A percentile compares a stretch with the other conserved stretches of the same genome.
Evolutionary conservation across 2,797 vertebrate species (phyloP).

Genomic region (Cercopithecus petaurista): DNA sequence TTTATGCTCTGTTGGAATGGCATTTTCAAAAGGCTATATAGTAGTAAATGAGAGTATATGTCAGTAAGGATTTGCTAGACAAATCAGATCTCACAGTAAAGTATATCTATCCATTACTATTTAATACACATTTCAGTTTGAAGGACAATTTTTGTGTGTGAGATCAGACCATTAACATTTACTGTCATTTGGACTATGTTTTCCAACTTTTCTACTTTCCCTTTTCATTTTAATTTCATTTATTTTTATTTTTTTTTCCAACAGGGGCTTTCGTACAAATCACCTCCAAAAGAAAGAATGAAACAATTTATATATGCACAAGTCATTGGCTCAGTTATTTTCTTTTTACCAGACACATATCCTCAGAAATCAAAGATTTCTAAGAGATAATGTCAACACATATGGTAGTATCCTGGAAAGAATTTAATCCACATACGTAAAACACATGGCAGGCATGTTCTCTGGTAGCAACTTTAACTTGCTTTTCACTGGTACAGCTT

Average conservation of each 20-base stretch:
- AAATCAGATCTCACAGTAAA: slow-evolving; percentile 87
- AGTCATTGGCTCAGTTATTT: neutral
- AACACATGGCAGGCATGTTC: neutral
- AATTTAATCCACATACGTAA: neutral
- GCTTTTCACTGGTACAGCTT: neutral
- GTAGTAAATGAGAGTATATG: slow-evolving; percentile 86
- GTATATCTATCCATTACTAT: slow-evolving; percentile 86
- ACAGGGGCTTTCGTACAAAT: slow-evolving; percentile 52
- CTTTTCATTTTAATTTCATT: slow-evolving; percentile 66
- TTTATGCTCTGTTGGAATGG: slow-evolving; percentile 87
- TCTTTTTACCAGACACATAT: neutral
- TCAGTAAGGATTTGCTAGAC: slow-evolving; percentile 87
- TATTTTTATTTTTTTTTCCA: slow-evolving; percentile 42
- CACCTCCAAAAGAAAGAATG: slow-evolving; percentile 60
- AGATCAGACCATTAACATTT: slow-evolving; percentile 86
- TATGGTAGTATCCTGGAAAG: neutral
- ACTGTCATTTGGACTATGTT: slow-evolving; percentile 82
- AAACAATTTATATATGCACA: slow-evolving; percentile 6
- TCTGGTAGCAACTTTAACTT: neutral
- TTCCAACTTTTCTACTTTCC: slow-evolving; percentile 77
- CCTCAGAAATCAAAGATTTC: slow-evolving; percentile 9
- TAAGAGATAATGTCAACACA: neutral
- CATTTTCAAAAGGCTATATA: slow-evolving; percentile 89
- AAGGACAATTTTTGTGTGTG: slow-evolving; percentile 85
- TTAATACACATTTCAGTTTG: slow-evolving; percentile 83